Percentiles rank a stretch among this genome's conserved stretches.
These are phyloP conservation scores for Syrmaticus mikado DNA, from an alignment of 2,113 vertebrate genomes.

Conservation along the genomic window DNA sequence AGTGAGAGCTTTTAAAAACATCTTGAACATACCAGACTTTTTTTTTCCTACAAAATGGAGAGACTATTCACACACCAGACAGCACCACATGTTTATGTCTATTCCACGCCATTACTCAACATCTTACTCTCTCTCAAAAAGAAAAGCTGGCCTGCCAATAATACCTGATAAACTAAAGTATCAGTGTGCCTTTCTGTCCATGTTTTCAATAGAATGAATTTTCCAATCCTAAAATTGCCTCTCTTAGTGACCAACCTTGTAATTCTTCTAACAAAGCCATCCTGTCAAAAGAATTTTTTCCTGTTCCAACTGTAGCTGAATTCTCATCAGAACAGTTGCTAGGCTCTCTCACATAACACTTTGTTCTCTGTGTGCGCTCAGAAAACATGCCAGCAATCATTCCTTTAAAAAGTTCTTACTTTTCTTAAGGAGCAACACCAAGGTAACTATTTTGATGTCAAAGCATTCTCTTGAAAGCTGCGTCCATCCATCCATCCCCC, in stretches of 20 bases:
- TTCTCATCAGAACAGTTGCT: neutral
- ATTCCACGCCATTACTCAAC: neutral
- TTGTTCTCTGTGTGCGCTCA: neutral
- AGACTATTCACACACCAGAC: neutral
- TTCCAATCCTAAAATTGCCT: neutral
- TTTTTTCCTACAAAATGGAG: neutral
- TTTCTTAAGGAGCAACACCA: neutral
- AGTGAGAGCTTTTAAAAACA: neutral
- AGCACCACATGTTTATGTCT: neutral
- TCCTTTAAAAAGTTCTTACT: neutral
- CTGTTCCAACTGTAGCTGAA: neutral
- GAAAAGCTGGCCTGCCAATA: neutral
- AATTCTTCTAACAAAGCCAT: neutral
- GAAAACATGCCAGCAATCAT: neutral
- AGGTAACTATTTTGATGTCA: neutral
- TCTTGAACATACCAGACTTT: neutral
- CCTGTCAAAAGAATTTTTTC: neutral
- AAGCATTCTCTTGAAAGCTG: neutral
- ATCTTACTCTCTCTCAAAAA: neutral
- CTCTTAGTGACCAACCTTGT: neutral
- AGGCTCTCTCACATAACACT: neutral
- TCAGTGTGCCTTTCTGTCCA: fast-evolving
- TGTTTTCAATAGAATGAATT: neutral
- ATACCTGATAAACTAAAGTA: neutral
- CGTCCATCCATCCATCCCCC: fast-evolving